Percentiles rank a stretch among this genome's conserved stretches.
These are phyloP conservation scores for Meiosimyza decipiens DNA, from an alignment of 2,888 invertebrate species.

Conservation along the genomic window DNA sequence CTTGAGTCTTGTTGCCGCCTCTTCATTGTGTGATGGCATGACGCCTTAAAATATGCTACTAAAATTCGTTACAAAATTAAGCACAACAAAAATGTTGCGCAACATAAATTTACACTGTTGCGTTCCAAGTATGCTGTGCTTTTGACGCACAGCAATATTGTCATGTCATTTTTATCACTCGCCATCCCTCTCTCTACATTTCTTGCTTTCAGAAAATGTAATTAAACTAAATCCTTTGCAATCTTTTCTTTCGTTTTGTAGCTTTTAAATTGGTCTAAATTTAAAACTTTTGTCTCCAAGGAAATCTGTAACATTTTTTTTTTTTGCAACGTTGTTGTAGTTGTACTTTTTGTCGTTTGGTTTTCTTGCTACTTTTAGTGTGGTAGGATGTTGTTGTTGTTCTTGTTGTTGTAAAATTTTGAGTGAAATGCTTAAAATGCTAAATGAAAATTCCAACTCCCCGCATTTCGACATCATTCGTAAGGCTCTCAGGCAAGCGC, in stretches of 20 bases:
- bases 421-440: conserved; percentile 14
- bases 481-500: not conserved
- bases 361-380: no score
- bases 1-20: no score
- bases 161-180: not conserved
- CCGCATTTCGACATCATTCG: not conserved
- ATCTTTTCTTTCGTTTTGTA: not conserved
- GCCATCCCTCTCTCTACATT: not conserved
- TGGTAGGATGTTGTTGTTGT: not conserved
- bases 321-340: not conserved
- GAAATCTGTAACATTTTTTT: not conserved
- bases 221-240: conserved; percentile 9
- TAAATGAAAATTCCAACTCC: conserved; percentile 19
- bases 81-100: not conserved
- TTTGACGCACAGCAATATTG: not conserved
- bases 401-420: conserved; percentile 11
- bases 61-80: not conserved
- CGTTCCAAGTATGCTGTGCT: not conserved
- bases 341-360: no score
- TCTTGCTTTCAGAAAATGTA: not conserved
- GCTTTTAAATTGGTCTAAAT: conserved; percentile 27
- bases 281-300: not conserved
- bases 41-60: no score
- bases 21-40: no score
- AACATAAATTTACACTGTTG: not conserved